A percentile compares a stretch with the other conserved stretches of the same genome.
phyloP scores from a whole-genome alignment of 1,140 invertebrate species.

The Diprion similis region DNA sequence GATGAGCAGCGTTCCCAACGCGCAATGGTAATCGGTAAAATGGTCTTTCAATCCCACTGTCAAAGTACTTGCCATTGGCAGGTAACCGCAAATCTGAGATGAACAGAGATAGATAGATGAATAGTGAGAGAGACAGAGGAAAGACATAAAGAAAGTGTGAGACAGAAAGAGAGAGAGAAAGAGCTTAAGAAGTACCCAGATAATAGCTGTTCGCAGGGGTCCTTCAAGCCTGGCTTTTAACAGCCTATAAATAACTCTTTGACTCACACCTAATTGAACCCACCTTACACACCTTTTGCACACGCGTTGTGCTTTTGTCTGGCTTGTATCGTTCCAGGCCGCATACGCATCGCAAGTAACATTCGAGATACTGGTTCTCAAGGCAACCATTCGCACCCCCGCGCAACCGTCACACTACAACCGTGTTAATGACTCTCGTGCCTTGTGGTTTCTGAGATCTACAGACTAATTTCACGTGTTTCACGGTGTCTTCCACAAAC shows the following conservation, averaged over 20 bases:
- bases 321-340: not conserved
- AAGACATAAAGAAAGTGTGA: not conserved
- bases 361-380: not conserved
- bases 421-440: no score
- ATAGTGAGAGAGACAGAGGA: conserved; percentile 4
- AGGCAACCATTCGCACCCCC: not conserved
- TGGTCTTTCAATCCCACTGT: no score
- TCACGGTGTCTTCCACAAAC: no score
- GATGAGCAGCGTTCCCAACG: no score
- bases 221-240: conserved; percentile 38
- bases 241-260: conserved; percentile 47
- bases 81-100: conserved; percentile 35
- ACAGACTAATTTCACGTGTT: no score
- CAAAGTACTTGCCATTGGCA: no score
- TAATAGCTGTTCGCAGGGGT: conserved; percentile 32
- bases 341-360: not conserved
- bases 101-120: conserved; percentile 43
- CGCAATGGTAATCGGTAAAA: no score
- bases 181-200: conserved; percentile 45
- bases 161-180: conserved; percentile 6
- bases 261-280: conserved; percentile 45
- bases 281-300: conserved; percentile 22
- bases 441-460: no score
- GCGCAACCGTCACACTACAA: no score
- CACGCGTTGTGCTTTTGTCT: no score